A percentile compares a stretch with the other conserved stretches of the same genome.
These are phyloP conservation scores for Heteromurus nitidus DNA, from an alignment of 2,888 invertebrate species.

Conservation along the genomic window DNA sequence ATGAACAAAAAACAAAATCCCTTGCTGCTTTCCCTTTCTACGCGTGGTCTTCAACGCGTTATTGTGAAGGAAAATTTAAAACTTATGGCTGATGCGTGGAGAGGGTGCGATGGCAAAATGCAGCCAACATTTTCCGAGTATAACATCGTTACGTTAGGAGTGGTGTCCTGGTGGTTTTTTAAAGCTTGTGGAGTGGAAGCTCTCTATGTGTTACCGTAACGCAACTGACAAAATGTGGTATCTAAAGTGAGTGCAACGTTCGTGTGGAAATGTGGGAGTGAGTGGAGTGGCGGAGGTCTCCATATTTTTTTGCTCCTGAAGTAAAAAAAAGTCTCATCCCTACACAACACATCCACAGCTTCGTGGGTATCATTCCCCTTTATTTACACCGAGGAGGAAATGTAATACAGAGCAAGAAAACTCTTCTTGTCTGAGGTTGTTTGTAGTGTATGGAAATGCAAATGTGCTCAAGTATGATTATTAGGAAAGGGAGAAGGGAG, in stretches of 20 bases:
- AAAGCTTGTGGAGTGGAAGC: neutral
- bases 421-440: constrained; percentile 36
- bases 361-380: constrained; percentile 20
- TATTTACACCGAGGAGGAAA: constrained; percentile 11
- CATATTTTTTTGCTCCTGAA: too few relatives aligned
- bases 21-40: too few relatives aligned
- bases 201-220: neutral
- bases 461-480: constrained; percentile 26
- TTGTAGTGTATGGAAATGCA: constrained; percentile 42
- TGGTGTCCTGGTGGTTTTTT: constrained; percentile 1
- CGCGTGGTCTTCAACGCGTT: too few relatives aligned
- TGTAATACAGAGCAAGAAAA: constrained; percentile 16
- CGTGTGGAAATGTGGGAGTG: too few relatives aligned
- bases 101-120: neutral
- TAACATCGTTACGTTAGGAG: neutral
- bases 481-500: constrained; percentile 16
- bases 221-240: constrained; percentile 13
- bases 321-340: too few relatives aligned
- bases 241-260: too few relatives aligned
- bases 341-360: too few relatives aligned
- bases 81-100: constrained; percentile 1
- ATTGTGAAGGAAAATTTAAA: constrained; percentile 1
- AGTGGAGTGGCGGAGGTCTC: too few relatives aligned
- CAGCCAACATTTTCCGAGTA: too few relatives aligned
- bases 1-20: constrained; percentile 3